Percentiles rank a stretch among this genome's conserved stretches.
phyloP scores from a whole-genome alignment of 1,140 invertebrate genomes.

The Drosophila mauritiana region DNA sequence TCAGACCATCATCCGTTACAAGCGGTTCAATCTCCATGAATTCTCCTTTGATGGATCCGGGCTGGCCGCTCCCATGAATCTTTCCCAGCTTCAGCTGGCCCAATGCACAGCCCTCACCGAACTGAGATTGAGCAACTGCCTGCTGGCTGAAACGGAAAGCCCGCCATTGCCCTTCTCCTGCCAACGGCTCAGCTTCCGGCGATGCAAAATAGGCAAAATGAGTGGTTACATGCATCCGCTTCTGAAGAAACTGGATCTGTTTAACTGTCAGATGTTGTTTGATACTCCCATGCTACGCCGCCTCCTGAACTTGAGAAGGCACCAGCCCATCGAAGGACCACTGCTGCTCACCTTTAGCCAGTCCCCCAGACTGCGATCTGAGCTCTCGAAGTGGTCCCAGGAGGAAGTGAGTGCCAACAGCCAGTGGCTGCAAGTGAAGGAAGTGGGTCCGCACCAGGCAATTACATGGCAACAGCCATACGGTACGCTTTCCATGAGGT shows the following conservation, averaged over 20 bases:
- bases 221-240: background rate
- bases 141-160: constrained; percentile 2
- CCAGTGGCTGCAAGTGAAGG: constrained; percentile 33
- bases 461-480: constrained; percentile 15
- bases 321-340: background rate
- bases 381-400: constrained; percentile 26
- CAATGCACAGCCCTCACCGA: constrained; percentile 44
- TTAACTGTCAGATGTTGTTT: constrained; percentile 12
- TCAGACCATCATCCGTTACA: constrained; percentile 26
- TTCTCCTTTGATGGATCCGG: constrained; percentile 52
- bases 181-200: constrained; percentile 14
- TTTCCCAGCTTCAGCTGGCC: constrained; percentile 29
- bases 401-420: background rate
- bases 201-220: constrained; percentile 21
- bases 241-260: constrained; percentile 31
- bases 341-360: constrained; percentile 24
- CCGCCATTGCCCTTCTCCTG: constrained; percentile 35
- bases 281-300: constrained; percentile 3
- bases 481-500: constrained; percentile 49
- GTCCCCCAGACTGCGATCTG: constrained; percentile 23
- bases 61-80: constrained; percentile 18
- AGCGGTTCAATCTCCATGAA: constrained; percentile 26
- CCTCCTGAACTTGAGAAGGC: constrained; percentile 1
- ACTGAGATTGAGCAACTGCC: constrained; percentile 50
- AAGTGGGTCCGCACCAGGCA: constrained; percentile 8